Conservation (phyloP, 2,113 vertebrate species). For the Upupa epops region DNA sequence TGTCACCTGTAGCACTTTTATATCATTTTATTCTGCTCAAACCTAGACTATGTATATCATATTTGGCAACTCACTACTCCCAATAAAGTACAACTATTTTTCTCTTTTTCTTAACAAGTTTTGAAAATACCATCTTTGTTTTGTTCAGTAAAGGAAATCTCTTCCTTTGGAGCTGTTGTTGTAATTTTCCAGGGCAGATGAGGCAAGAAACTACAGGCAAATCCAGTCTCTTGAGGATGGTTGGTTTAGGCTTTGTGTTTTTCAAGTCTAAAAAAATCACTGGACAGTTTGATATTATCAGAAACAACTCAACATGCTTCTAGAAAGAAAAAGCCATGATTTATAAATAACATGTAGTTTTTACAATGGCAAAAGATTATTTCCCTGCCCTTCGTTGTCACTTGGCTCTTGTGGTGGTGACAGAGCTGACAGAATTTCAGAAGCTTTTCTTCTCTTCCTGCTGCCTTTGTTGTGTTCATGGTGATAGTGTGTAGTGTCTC, state of each 20-base stretch:
- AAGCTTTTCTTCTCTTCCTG: neutral
- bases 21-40: neutral
- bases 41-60: neutral
- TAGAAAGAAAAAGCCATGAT: neutral
- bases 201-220: neutral
- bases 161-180: neutral
- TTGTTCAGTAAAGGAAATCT: neutral
- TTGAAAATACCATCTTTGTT: neutral
- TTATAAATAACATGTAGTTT: neutral
- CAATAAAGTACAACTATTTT: neutral
- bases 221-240: neutral
- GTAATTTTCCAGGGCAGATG: neutral
- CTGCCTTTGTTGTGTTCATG: neutral
- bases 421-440: neutral
- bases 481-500: neutral
- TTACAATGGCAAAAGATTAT: neutral
- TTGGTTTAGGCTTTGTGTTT: neutral
- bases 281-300: neutral
- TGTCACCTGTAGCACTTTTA: neutral
- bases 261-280: neutral
- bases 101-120: neutral
- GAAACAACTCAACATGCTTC: neutral
- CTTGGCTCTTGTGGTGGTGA: neutral
- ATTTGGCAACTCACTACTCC: neutral
- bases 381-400: neutral